phyloP scores from a whole-genome alignment of 2,888 invertebrate species.

The Orthosia gothica region DNA sequence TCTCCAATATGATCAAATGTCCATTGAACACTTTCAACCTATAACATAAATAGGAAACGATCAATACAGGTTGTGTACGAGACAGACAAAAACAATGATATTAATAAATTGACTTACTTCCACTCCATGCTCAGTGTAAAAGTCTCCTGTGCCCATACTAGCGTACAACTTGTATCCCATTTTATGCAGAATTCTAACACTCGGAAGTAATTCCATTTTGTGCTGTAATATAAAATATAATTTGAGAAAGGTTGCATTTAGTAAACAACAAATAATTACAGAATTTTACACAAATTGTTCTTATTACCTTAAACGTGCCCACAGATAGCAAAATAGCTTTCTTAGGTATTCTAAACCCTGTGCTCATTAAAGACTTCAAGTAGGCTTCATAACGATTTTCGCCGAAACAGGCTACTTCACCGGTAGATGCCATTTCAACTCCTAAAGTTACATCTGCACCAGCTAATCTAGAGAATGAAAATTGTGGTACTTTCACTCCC shows the following conservation, averaged over 20 bases:
- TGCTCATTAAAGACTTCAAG: conserved; percentile 99
- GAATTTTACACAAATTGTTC: conserved; percentile 8
- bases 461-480: conserved; percentile 98
- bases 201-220: conserved; percentile 97
- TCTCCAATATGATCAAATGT: conserved; percentile 98
- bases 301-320: conserved; percentile 98
- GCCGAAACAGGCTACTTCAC: conserved; percentile 99
- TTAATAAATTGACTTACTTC: conserved; percentile 92
- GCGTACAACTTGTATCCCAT: conserved; percentile 99
- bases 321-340: conserved; percentile 98
- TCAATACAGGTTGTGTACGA: background rate
- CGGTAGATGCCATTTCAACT: conserved; percentile 99
- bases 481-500: conserved; percentile 99
- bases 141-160: conserved; percentile 99
- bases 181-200: conserved; percentile 95
- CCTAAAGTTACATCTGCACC: conserved; percentile 99
- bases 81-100: too few relatives aligned
- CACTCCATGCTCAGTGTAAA: conserved; percentile 98
- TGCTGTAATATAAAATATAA: conserved; percentile 92
- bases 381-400: conserved; percentile 99
- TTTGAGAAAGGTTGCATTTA: background rate
- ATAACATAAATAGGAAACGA: conserved; percentile 64
- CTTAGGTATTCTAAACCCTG: conserved; percentile 98
- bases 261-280: background rate
- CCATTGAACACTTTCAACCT: conserved; percentile 99